These are phyloP conservation scores for Chlorodrepanis virens DNA, from an alignment of 2,113 vertebrate species.

Conservation along the genomic window DNA sequence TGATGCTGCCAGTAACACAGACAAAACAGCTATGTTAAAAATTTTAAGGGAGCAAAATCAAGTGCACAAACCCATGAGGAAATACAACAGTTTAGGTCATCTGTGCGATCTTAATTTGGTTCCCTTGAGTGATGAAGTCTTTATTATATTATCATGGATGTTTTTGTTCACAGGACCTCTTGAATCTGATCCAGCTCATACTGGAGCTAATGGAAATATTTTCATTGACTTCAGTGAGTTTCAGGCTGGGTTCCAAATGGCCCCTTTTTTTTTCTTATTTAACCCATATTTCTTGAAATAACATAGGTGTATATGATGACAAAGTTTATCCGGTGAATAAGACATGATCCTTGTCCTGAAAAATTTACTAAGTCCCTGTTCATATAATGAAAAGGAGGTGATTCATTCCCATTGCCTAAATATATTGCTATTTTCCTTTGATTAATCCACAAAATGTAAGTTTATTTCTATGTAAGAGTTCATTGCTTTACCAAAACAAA, in stretches of 20 bases:
- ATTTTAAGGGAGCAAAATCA: neutral
- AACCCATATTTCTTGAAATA: slow-evolving; percentile 26
- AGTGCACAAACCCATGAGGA: neutral
- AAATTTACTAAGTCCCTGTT: neutral
- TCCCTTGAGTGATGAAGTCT: neutral
- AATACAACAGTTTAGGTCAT: neutral
- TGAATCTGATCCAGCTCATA: slow-evolving; percentile 16
- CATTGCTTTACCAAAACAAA: neutral
- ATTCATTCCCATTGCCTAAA: neutral
- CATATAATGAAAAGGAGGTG: neutral
- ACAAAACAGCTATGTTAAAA: neutral
- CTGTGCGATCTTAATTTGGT: neutral
- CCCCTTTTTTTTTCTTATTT: neutral
- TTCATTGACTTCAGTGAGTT: slow-evolving; percentile 23
- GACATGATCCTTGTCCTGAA: neutral
- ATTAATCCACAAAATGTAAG: neutral
- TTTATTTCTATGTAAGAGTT: neutral
- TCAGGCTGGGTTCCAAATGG: slow-evolving; percentile 13
- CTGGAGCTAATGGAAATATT: slow-evolving; percentile 30
- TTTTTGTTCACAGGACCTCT: slow-evolving; percentile 20
- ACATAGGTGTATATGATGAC: slow-evolving; percentile 17
- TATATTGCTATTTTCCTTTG: neutral
- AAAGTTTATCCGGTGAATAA: slow-evolving; percentile 21
- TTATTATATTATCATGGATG: slow-evolving; percentile 7
- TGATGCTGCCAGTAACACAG: neutral